Evolutionary conservation across 2,797 vertebrate species (phyloP).

Genomic region (Xiphophorus birchmanni): DNA sequence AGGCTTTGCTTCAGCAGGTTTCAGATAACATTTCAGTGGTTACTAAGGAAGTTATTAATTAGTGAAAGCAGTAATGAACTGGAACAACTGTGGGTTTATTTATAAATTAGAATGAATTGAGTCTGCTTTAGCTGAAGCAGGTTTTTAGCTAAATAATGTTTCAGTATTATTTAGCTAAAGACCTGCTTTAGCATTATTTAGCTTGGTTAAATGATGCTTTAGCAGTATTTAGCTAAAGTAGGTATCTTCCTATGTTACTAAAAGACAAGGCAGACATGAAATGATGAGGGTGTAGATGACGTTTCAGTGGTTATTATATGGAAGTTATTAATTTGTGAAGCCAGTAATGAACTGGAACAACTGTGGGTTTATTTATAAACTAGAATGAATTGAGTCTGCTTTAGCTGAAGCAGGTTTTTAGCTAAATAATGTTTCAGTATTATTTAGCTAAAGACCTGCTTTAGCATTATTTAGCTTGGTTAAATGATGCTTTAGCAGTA

Average conservation of each 20-base stretch:
- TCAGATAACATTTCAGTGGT: neutral
- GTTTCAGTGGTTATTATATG: neutral
- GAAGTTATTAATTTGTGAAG: neutral
- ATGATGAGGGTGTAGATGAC: neutral
- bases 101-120: conserved; percentile 7
- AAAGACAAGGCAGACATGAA: neutral
- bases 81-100: neutral
- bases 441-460: neutral
- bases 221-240: neutral
- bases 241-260: neutral
- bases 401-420: too few species aligned
- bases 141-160: too few species aligned
- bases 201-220: too few species aligned
- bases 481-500: neutral
- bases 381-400: neutral
- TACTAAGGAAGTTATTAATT: neutral
- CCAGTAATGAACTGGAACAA: conserved; percentile 8
- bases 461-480: too few species aligned
- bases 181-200: too few species aligned
- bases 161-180: neutral
- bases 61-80: conserved; percentile 2
- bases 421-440: neutral
- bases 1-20: too few species aligned
- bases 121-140: too few species aligned
- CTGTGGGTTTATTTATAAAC: neutral